Evolutionary conservation across 2,113 vertebrate species (phyloP).

Genomic region (Sciurus niger): DNA sequence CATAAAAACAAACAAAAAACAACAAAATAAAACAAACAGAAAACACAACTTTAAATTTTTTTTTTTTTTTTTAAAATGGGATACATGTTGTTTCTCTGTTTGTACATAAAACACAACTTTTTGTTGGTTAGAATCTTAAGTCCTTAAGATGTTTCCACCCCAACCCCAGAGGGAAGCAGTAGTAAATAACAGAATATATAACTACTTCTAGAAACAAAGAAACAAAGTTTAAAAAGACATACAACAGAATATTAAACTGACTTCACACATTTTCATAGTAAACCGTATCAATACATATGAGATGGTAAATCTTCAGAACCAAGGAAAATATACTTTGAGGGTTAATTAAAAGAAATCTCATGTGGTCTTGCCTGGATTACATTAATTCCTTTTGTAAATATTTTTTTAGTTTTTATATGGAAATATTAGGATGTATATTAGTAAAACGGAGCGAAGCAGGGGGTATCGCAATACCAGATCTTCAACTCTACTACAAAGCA

Average conservation of each 20-base stretch:
- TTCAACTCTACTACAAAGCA: too few relatives aligned
- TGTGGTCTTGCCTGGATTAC: neutral
- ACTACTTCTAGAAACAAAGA: neutral
- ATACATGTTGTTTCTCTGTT: too few relatives aligned
- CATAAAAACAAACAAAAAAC: too few relatives aligned
- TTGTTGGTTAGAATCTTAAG: too few relatives aligned
- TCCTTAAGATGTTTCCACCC: too few relatives aligned
- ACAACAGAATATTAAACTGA: neutral
- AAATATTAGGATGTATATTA: neutral
- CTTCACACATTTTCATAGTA: neutral
- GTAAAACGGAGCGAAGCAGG: neutral
- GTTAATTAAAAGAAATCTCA: neutral
- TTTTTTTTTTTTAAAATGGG: too few relatives aligned
- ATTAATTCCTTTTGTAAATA: neutral
- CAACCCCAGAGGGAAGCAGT: too few relatives aligned
- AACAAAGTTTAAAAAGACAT: neutral
- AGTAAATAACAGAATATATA: neutral
- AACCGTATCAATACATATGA: neutral
- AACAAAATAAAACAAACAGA: too few relatives aligned
- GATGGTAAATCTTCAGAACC: neutral
- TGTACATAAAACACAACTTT: too few relatives aligned
- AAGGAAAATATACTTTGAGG: neutral
- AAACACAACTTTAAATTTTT: too few relatives aligned
- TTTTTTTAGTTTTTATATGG: neutral
- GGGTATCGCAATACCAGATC: too few relatives aligned